phyloP scores from a whole-genome alignment of 2,797 vertebrate species.

The Numenius phaeopus region DNA sequence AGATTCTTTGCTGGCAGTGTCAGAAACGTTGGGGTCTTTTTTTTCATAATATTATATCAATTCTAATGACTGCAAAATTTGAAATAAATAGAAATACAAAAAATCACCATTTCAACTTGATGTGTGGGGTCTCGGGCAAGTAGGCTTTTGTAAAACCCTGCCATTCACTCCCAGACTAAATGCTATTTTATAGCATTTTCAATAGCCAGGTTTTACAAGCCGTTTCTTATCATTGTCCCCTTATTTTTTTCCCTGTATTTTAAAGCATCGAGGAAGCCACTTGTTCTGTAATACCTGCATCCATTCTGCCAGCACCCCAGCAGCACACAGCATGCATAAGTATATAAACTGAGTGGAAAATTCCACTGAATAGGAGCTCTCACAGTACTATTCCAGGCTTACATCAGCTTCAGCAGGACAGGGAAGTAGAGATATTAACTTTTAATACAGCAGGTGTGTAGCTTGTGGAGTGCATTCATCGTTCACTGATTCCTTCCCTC shows the following conservation, averaged over 20 bases:
- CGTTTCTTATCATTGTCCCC: neutral
- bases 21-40: neutral
- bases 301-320: neutral
- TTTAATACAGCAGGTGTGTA: neutral
- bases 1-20: neutral
- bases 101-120: neutral
- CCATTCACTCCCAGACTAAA: neutral
- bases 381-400: neutral
- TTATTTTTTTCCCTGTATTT: neutral
- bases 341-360: conserved; percentile 40
- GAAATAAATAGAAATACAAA: neutral
- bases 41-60: neutral
- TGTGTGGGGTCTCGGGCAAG: neutral
- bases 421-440: neutral
- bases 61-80: neutral
- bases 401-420: neutral
- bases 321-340: conserved; percentile 4
- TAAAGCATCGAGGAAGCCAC: neutral
- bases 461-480: neutral
- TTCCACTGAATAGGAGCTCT: conserved; percentile 31
- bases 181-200: neutral
- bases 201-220: neutral
- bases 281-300: neutral
- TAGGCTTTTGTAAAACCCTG: neutral
- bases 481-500: neutral